Base-by-base conservation (phyloP, 2,888 invertebrate species). In the Eupithecia abbreviata region DNA sequence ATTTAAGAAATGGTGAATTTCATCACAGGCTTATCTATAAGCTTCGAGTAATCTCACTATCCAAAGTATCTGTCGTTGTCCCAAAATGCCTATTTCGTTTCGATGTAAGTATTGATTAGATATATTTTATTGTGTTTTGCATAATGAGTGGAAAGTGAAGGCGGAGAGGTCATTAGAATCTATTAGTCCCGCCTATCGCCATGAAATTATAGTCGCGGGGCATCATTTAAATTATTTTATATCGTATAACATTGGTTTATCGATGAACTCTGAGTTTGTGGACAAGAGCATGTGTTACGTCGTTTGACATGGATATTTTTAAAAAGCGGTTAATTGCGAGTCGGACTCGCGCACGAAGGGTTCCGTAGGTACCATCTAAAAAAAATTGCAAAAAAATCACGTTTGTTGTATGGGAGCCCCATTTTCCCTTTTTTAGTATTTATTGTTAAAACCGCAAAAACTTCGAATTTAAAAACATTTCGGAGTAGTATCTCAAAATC, bases 91-190 rank as follows among this genome's bases (percentile, higher is more conserved):
- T 62, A 77, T 70, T 65, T 75, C 18, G 67, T 10, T 49, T 30
- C 72, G 72, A 73, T 75, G 70, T 88, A 90, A 88, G 88, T 84
- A 88, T 85, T 89, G 88, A 90, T 91, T 89, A 90, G 87, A 85
- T 85, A 87, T 85, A 85, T 89, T 90, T 89, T 90, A 88, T 89
- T 88, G 86, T 88, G 85, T 88, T 87, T 86, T 86, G 82, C 85
- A 86, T 87, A 88, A 86, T 87, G 80, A 84, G 82, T 86, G 76
- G 81, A 82, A 82, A 82, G 83, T 85, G 84, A 85, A 83, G 84
- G 75, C 72, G 75, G 76, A 78, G 55, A 68, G 76, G 75, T 78
- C 77, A 74, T 80, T 81, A 78, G 71, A 81, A 81, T 80, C 81
- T 77, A 79, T 81, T 81, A 81, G 80, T 77, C 74, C 76, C 77